Evolutionary conservation across 2,113 vertebrate genomes (phyloP).

Genomic region (Lycocorax pyrrhopterus): DNA sequence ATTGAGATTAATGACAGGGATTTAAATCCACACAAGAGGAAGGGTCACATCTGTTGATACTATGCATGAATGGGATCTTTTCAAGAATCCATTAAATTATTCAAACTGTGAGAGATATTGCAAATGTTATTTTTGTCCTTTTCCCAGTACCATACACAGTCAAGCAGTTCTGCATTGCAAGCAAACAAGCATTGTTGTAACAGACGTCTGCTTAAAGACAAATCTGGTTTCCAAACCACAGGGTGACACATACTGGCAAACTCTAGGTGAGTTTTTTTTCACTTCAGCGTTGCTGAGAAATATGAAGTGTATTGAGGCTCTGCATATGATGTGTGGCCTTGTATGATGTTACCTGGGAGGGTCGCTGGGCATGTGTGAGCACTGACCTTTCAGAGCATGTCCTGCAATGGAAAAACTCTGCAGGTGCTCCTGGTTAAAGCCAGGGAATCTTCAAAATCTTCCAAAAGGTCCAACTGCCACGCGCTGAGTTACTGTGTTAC

Average conservation of each 20-base stretch:
- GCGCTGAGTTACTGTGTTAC: not conserved
- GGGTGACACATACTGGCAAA: not conserved
- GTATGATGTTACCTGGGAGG: not conserved
- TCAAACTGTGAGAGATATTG: not conserved
- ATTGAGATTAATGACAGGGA: not conserved
- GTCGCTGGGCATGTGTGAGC: rapidly evolving
- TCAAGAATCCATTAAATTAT: not conserved
- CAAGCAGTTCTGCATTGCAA: not conserved
- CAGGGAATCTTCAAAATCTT: not conserved
- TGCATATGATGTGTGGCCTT: not conserved
- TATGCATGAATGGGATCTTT: not conserved
- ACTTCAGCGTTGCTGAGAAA: not conserved
- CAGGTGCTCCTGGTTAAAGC: not conserved
- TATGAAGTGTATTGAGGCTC: not conserved
- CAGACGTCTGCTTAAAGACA: not conserved
- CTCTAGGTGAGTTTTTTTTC: not conserved
- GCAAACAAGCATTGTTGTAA: not conserved
- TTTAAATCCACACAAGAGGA: not conserved
- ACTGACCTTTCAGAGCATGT: not conserved
- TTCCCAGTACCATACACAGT: not conserved
- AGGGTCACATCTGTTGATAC: not conserved
- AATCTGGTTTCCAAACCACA: not conserved
- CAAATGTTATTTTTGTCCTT: not conserved
- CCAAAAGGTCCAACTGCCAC: not conserved
- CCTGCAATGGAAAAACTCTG: not conserved